These are phyloP conservation scores for Azorinus chamasolen DNA, from an alignment of 2,888 invertebrate species.

Conservation along the genomic window DNA sequence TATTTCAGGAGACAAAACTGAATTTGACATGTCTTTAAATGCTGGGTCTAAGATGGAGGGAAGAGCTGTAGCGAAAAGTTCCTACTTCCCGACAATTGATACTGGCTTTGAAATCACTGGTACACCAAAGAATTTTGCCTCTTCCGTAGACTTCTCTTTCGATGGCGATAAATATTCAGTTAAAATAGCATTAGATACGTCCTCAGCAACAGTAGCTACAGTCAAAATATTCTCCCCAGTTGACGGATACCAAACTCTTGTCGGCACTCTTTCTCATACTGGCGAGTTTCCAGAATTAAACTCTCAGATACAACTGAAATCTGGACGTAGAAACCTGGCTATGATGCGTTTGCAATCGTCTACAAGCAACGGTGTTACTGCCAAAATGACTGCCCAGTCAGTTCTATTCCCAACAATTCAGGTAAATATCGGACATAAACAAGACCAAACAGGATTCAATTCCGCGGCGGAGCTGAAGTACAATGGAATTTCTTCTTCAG, in stretches of 20 bases:
- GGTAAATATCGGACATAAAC: slow-evolving; percentile 29
- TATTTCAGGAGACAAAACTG: slow-evolving; percentile 50
- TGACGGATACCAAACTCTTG: slow-evolving; percentile 33
- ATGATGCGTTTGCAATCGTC: slow-evolving; percentile 20
- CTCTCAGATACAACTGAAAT: slow-evolving; percentile 25
- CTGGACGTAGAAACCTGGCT: slow-evolving; percentile 40
- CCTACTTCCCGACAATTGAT: slow-evolving; percentile 22
- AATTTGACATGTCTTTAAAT: slow-evolving; percentile 59
- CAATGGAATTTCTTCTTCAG: slow-evolving; percentile 31
- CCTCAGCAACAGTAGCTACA: slow-evolving; percentile 9
- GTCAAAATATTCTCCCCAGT: slow-evolving; percentile 41
- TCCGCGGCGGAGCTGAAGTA: slow-evolving; percentile 32
- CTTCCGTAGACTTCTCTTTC: slow-evolving; percentile 16
- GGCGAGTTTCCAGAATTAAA: slow-evolving; percentile 36
- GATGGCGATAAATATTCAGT: slow-evolving; percentile 30
- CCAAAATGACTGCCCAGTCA: slow-evolving; percentile 21
- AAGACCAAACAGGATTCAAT: slow-evolving; percentile 28
- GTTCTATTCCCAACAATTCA: slow-evolving; percentile 44
- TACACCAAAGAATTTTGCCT: slow-evolving; percentile 7
- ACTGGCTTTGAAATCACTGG: slow-evolving; percentile 46
- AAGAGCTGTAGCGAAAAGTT: slow-evolving; percentile 30
- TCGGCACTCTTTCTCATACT: slow-evolving; percentile 23
- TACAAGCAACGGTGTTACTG: slow-evolving; percentile 7
- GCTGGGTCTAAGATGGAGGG: slow-evolving; percentile 49
- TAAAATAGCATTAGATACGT: slow-evolving; percentile 23